These are phyloP conservation scores for Polymixis flavicincta DNA, from an alignment of 2,888 invertebrate genomes.

Conservation along the genomic window DNA sequence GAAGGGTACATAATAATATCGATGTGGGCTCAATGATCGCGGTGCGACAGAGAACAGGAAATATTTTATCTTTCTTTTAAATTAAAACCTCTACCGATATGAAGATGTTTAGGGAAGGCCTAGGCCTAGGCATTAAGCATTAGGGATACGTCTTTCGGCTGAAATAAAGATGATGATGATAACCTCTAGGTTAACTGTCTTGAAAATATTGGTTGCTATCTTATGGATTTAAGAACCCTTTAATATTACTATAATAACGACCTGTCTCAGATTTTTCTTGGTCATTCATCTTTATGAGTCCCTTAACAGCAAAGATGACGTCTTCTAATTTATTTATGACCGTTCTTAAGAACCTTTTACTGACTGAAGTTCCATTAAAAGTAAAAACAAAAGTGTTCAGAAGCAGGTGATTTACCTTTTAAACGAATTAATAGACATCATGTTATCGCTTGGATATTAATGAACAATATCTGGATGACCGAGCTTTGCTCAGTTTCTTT, in stretches of 20 bases:
- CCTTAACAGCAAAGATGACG: not conserved
- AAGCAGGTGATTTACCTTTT: not conserved
- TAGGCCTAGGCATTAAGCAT: too few species aligned
- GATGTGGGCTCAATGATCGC: too few species aligned
- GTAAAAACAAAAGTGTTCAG: not conserved
- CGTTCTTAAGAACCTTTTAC: slow-evolving; percentile 20
- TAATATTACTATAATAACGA: not conserved
- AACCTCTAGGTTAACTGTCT: too few species aligned
- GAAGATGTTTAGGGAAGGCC: not conserved
- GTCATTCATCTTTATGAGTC: slow-evolving; percentile 38
- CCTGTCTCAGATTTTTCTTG: not conserved
- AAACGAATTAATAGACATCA: not conserved
- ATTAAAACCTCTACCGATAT: too few species aligned
- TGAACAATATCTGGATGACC: too few species aligned
- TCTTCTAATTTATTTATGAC: slow-evolving; percentile 1
- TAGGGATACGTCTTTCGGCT: not conserved
- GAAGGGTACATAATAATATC: too few species aligned
- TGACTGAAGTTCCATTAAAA: slow-evolving; percentile 39
- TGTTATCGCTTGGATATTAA: slow-evolving; percentile 29
- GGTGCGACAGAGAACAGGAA: too few species aligned
- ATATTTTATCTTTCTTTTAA: too few species aligned
- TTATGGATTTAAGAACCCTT: not conserved
- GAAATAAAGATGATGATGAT: not conserved
- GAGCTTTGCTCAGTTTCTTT: too few species aligned
- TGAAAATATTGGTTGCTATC: not conserved